phyloP scores from a whole-genome alignment of 2,113 vertebrate genomes.

The Cebus imitator region DNA sequence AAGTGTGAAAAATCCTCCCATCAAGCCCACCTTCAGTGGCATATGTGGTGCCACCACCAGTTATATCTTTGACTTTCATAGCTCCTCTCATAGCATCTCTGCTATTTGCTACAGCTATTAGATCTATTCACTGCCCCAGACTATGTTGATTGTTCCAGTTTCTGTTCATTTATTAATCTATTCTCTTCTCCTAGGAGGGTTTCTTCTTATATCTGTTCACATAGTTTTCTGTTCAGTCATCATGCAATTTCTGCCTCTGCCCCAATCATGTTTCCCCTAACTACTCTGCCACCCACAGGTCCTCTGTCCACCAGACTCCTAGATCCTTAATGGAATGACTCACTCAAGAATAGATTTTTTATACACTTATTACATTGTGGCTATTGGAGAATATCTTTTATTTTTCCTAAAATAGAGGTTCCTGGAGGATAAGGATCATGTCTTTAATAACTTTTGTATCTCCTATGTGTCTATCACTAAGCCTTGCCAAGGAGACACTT shows the following conservation, averaged over 20 bases:
- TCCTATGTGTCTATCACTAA: background rate
- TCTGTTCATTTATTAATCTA: background rate
- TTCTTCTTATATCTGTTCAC: background rate
- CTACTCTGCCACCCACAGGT: background rate
- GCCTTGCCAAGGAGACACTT: background rate
- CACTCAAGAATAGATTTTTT: background rate
- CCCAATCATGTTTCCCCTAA: too few species aligned
- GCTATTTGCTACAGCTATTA: background rate
- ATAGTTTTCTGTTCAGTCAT: background rate
- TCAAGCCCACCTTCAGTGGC: background rate
- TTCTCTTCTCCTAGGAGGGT: background rate
- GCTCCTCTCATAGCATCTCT: background rate
- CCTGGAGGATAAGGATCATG: slow-evolving; percentile 10
- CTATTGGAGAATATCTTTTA: background rate
- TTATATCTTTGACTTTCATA: too few species aligned
- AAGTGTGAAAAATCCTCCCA: background rate
- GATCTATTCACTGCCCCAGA: background rate
- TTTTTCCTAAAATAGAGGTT: background rate
- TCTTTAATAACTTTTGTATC: background rate
- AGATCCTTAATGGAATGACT: background rate
- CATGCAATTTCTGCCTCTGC: background rate
- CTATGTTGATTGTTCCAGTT: background rate
- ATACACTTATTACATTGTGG: background rate
- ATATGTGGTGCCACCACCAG: background rate
- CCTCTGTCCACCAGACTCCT: background rate